These are phyloP conservation scores for Erpornis zantholeuca DNA, from an alignment of 2,113 vertebrate genomes.

Conservation along the genomic window DNA sequence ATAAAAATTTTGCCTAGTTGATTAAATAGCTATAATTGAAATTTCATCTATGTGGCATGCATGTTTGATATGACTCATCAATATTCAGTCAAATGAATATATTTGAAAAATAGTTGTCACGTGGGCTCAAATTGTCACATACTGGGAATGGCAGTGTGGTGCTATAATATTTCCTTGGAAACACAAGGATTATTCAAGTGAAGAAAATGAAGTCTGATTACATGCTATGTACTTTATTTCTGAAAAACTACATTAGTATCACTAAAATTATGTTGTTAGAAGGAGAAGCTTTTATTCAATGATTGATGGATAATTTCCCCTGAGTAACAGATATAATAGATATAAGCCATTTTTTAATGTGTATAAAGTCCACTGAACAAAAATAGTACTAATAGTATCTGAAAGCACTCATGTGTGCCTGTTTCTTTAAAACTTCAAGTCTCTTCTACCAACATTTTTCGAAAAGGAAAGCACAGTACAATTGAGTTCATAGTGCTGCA, in stretches of 20 bases:
- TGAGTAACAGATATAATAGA: not conserved
- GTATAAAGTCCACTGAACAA: not conserved
- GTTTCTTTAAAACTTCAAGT: not conserved
- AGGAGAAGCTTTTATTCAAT: not conserved
- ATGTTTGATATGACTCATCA: not conserved
- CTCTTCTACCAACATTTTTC: not conserved
- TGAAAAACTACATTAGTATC: not conserved
- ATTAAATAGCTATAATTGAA: not conserved
- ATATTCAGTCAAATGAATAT: not conserved
- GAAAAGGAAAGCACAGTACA: not conserved
- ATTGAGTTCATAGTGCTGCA: not conserved
- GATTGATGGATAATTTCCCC: not conserved
- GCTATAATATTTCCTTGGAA: not conserved
- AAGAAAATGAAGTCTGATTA: constrained; percentile 8
- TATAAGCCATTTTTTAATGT: not conserved
- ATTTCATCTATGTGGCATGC: not conserved
- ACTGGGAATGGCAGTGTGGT: not conserved
- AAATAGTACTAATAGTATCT: not conserved
- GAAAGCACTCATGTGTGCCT: not conserved
- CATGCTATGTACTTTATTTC: constrained; percentile 5
- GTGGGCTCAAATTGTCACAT: not conserved
- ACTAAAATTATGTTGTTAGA: not conserved
- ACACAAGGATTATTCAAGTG: not conserved
- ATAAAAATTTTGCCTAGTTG: not conserved
- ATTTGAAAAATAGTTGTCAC: not conserved